Evolutionary conservation across 2,888 invertebrate species (phyloP), one percentile per base, ranked within the genome.

Genomic region (Iphiclides podalirius): DNA sequence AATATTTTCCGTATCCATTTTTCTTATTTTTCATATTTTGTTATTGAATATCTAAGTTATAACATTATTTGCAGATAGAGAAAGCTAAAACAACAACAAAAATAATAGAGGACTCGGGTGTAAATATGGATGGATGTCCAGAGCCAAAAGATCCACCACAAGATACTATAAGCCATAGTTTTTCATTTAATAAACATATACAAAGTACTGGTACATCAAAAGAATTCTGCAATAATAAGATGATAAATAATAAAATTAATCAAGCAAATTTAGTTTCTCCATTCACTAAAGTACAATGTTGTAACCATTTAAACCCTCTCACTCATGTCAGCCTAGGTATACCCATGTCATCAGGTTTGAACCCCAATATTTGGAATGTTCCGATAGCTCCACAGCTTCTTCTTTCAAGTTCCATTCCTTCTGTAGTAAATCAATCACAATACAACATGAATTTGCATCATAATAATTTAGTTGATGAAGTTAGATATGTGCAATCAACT

Each of bases 121-220:
- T 48, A 41, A 49, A 47, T 36, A 55, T 61, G 31, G 57, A 61
- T 37, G 53, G 53, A 37, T 75, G 66, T 52, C 72, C 75, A 44
- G 83, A 84, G 59, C 82, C 82, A 35, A 60, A 58, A 8, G 70
- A 70, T 7, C 78, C 79, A 46, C 72, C 67, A 34, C 55, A 54
- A 42, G 58, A 66, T 38, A 33, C 37, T 34, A 31, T 20, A 28
- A 23, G 16, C 23, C 13, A 41, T 23, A 36, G 9, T 11, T 38
- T 6, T 42, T 12, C 8, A 47, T 12, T n/a, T 26, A n/a, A 36
- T 11, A 8, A 17, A 6, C 11, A 7, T 26, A 15, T 47, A 14
- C 28, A 44, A 12, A 16, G 9, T 9, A 14, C 4, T n/a, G n/a
- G n/a, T 1, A 15, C 14, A n/a, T 4, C 26, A 45, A 11, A 16